A percentile compares a stretch with the other conserved stretches of the same genome.
These are phyloP conservation scores for Pomacea maculata DNA, from an alignment of 1,140 invertebrate species.

Conservation along the genomic window DNA sequence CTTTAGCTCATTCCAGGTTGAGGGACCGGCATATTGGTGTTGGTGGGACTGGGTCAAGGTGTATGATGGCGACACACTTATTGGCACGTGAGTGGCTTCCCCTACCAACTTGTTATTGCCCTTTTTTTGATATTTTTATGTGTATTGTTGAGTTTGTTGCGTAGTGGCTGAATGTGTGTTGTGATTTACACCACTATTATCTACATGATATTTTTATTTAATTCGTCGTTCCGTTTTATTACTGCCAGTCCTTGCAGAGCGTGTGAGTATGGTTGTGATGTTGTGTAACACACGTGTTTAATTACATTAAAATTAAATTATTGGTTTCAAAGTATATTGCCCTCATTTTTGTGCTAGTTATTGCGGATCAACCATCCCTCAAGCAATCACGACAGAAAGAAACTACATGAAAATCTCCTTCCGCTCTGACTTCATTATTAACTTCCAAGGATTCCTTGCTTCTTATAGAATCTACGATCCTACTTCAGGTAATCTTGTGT, in stretches of 20 bases:
- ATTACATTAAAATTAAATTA: no score
- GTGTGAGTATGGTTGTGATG: no score
- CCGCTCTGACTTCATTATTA: neutral
- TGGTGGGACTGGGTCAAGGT: neutral
- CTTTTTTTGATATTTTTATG: no score
- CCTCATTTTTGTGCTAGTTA: neutral
- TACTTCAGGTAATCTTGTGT: no score
- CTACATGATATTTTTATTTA: no score
- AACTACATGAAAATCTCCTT: neutral
- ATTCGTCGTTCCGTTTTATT: no score
- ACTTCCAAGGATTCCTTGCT: neutral
- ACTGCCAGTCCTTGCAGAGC: no score
- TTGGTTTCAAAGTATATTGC: neutral
- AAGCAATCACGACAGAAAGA: neutral
- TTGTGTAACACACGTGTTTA: no score
- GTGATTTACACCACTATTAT: no score
- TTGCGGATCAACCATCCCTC: neutral
- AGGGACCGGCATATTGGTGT: neutral
- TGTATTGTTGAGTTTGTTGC: no score
- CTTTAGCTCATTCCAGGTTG: constrained; percentile 2
- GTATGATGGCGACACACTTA: neutral
- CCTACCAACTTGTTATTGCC: no score
- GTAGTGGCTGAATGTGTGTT: no score
- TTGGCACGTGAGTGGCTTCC: neutral
- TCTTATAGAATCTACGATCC: constrained; percentile 5